phyloP scores from a whole-genome alignment of 2,888 invertebrate genomes.

The Hydropsyche betteni region DNA sequence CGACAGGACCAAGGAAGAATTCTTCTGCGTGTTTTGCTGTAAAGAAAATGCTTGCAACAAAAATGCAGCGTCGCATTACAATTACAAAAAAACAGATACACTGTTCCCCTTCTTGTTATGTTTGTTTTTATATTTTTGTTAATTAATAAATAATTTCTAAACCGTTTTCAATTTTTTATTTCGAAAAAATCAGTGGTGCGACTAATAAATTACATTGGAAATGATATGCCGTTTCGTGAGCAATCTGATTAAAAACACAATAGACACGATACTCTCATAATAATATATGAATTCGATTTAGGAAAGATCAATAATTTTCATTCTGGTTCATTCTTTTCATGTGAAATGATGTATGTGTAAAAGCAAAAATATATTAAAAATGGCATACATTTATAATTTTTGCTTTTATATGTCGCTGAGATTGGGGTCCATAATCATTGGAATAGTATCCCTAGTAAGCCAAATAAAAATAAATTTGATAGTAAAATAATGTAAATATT shows the following conservation, averaged over 20 bases:
- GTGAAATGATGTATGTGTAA: background rate
- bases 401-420: conserved; percentile 50
- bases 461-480: background rate
- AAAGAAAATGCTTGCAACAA: conserved; percentile 59
- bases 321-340: background rate
- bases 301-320: conserved; percentile 5
- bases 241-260: conserved; percentile 4
- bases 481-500: too few species aligned
- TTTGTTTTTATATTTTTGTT: conserved; percentile 34
- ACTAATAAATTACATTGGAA: too few species aligned
- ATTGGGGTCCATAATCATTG: conserved; percentile 48
- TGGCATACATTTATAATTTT: conserved; percentile 49
- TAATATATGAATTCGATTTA: background rate
- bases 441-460: conserved; percentile 45
- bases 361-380: conserved; percentile 20
- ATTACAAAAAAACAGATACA: conserved; percentile 7
- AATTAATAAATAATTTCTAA: background rate
- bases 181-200: too few species aligned
- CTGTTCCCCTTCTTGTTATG: conserved; percentile 28
- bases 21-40: conserved; percentile 61
- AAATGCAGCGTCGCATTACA: conserved; percentile 48
- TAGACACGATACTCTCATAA: background rate
- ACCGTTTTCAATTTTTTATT: background rate
- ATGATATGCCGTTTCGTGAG: too few species aligned
- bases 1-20: conserved; percentile 58